Conservation (phyloP, 2,113 vertebrate species). For the Condylura cristata region DNA sequence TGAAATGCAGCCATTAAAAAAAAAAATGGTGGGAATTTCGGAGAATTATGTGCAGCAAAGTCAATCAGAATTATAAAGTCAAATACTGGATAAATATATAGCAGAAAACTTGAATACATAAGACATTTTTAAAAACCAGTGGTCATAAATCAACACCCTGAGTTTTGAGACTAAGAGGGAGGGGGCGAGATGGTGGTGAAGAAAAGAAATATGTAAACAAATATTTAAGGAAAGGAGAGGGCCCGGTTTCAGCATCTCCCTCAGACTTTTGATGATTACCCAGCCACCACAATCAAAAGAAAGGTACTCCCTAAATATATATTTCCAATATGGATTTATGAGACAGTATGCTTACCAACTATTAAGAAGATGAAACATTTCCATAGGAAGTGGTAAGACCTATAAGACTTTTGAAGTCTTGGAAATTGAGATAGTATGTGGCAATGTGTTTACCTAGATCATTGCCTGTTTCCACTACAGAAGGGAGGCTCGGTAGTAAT, state of each 20-base stretch:
- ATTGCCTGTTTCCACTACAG: background rate
- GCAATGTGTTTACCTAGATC: background rate
- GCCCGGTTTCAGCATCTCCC: background rate
- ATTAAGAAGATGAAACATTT: background rate
- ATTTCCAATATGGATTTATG: background rate
- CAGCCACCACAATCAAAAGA: slow-evolving; percentile 23
- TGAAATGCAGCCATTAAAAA: no score
- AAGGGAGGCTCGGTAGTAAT: background rate
- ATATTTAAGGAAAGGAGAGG: background rate
- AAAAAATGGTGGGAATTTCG: no score
- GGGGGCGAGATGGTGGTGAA: no score
- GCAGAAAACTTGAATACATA: no score
- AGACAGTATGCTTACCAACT: background rate
- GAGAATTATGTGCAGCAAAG: no score
- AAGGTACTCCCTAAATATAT: background rate
- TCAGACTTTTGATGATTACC: background rate
- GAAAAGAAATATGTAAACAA: no score
- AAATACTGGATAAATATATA: no score
- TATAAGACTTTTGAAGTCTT: background rate
- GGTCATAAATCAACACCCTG: no score
- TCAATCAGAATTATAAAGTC: no score
- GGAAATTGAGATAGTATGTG: background rate
- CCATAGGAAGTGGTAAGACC: background rate
- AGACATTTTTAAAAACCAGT: no score
- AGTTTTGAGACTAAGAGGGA: no score